Evolutionary conservation across 2,797 vertebrate genomes (phyloP), one percentile per base, ranked within the genome.

Genomic region (Amphiprion clarkii): DNA sequence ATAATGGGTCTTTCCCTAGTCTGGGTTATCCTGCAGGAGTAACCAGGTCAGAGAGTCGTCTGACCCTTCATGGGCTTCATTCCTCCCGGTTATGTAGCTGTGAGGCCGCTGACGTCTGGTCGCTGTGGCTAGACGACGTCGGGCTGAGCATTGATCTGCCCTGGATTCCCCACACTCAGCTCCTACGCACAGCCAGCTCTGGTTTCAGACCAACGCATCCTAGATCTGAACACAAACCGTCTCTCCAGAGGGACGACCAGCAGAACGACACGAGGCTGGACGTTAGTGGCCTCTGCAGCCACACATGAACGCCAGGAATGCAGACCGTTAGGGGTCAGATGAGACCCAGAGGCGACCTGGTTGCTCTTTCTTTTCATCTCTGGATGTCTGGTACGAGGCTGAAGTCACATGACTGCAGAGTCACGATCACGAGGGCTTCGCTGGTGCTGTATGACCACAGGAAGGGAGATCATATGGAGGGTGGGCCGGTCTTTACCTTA

Each of bases 261-360:
- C 36, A 12, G 9, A 12, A 12, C 7, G 16, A 44, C 13, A 16
- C 1, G 40, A 14, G 12, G 40, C 40, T 14, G 40, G 40, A 12
- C 40, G 13, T 44, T 3, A 4, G 48, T 51, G 72, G 64, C 48
- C 54, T 77, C 71, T 12, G 29, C 70, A 40, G 67, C 14, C 74
- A 60, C 56, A 4, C 59, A 58, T 31, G 69, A 88, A 76, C 79
- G 73, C 57, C 68, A 81, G 60, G 83, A 89, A 87, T 82, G 79
- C 31, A 65, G 60, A 66, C 64, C 49, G 0, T 6, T 60, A 64
- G 19, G 42, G 71, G 48, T 85, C 52, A 44, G 29, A 42, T 29
- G 51, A 65, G 69, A 57, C 13, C 25, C 56, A 53, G 17, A 42
- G 33, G 40, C 44, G 55, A 16, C 49, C 67, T n/a, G 29, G 62